Conservation (phyloP, 1,140 invertebrate species). For the Mycetomoellerius zeteki region DNA sequence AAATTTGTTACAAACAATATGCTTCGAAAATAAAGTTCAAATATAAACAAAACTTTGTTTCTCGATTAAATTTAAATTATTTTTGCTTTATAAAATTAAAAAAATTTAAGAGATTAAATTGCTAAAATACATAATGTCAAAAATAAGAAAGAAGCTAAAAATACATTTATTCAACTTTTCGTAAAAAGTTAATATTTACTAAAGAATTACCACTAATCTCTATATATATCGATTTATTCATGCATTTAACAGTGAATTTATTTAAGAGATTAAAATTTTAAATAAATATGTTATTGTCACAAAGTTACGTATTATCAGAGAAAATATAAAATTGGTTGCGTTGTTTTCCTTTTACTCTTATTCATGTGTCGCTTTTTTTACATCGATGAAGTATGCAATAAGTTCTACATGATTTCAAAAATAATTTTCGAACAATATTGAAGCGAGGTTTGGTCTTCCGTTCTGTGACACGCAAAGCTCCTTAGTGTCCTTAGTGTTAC, state of each 20-base stretch:
- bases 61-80: neutral
- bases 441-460: neutral
- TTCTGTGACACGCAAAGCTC: constrained; percentile 43
- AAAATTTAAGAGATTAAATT: neutral
- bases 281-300: neutral
- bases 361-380: neutral
- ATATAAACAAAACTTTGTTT: constrained; percentile 8
- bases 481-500: constrained; percentile 32
- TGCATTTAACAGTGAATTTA: neutral
- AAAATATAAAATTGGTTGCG: neutral
- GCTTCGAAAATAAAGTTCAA: neutral
- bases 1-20: neutral
- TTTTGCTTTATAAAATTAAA: constrained; percentile 1
- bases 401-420: constrained; percentile 28
- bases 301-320: neutral
- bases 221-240: neutral
- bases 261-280: neutral
- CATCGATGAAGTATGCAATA: neutral
- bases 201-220: neutral
- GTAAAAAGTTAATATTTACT: neutral
- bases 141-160: neutral
- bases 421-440: neutral
- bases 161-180: constrained; percentile 6
- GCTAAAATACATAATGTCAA: neutral
- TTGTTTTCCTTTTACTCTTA: neutral